Conservation (phyloP, 53 echinoderm and acorn worm genomes). For the Pentamera pediparva region DNA sequence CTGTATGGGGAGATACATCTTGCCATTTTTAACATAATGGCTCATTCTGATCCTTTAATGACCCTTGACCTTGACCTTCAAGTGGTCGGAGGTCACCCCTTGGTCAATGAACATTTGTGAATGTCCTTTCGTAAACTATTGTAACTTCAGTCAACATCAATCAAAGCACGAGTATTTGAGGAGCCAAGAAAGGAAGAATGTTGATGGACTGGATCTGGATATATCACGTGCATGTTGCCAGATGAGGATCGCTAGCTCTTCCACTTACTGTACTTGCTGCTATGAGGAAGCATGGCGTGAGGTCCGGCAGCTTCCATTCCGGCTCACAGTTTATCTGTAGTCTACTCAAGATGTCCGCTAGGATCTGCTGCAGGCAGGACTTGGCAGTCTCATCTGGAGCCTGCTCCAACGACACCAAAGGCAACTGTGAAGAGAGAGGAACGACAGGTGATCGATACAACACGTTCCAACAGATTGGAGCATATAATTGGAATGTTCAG, state of each 20-base stretch:
- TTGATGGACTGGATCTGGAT: neutral
- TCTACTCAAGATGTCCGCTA: constrained; percentile 60
- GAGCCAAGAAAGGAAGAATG: neutral
- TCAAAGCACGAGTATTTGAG: neutral
- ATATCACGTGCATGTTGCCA: neutral
- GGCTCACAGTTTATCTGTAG: constrained; percentile 65
- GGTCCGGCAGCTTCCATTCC: constrained; percentile 39
- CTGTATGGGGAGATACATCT: too few species aligned
- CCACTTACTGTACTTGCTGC: constrained; percentile 53
- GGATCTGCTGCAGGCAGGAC: constrained; percentile 50
- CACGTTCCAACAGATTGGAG: neutral
- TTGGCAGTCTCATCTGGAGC: constrained; percentile 13
- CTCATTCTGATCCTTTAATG: too few species aligned
- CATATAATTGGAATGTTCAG: neutral
- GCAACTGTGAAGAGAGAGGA: constrained; percentile 1
- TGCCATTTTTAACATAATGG: too few species aligned
- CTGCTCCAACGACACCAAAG: constrained; percentile 23
- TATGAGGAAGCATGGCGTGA: constrained; percentile 73
- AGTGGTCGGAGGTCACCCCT: too few species aligned
- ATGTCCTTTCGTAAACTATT: too few species aligned
- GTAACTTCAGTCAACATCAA: neutral
- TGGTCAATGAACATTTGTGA: too few species aligned
- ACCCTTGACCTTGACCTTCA: too few species aligned
- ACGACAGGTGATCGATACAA: neutral
- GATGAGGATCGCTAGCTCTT: neutral